Evolutionary conservation across 2,888 invertebrate species (phyloP).

Genomic region (Ichneumoninae sp.): DNA sequence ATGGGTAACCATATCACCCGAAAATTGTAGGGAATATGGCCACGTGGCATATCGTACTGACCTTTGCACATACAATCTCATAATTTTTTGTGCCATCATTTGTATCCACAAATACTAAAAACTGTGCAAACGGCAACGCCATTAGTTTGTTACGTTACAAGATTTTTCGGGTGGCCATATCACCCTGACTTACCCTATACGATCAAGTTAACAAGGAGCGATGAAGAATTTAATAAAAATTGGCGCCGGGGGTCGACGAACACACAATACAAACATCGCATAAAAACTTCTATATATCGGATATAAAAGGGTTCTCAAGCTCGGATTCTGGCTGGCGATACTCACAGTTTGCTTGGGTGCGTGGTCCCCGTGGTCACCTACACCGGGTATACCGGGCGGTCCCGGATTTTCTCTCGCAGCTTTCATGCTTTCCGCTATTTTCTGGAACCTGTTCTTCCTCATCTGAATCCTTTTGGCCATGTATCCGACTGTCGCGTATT

Average conservation of each 20-base stretch:
- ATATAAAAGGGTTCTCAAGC: constrained; percentile 33
- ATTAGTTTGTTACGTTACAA: no score
- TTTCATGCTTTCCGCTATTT: constrained; percentile 96
- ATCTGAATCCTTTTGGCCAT: constrained; percentile 99
- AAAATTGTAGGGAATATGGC: no score
- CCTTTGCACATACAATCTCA: no score
- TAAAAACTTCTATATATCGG: constrained; percentile 22
- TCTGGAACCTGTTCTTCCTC: constrained; percentile 97
- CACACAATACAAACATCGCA: constrained; percentile 15
- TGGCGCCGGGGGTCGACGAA: background rate
- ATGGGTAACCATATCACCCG: no score
- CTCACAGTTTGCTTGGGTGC: constrained; percentile 92
- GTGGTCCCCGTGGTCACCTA: constrained; percentile 88
- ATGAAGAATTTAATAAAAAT: background rate
- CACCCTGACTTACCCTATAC: no score
- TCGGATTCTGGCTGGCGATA: constrained; percentile 80
- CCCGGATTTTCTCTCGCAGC: constrained; percentile 89
- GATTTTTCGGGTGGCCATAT: no score
- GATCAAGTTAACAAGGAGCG: background rate
- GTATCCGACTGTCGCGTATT: constrained; percentile 99
- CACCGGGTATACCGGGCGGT: constrained; percentile 87
- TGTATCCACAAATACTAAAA: no score
- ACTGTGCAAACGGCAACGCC: no score
- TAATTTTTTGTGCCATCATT: no score
- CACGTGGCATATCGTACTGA: no score